A percentile compares a stretch with the other conserved stretches of the same genome.
These are phyloP conservation scores for Chiloscyllium punctatum DNA, from an alignment of 2,797 vertebrate genomes.

Conservation along the genomic window DNA sequence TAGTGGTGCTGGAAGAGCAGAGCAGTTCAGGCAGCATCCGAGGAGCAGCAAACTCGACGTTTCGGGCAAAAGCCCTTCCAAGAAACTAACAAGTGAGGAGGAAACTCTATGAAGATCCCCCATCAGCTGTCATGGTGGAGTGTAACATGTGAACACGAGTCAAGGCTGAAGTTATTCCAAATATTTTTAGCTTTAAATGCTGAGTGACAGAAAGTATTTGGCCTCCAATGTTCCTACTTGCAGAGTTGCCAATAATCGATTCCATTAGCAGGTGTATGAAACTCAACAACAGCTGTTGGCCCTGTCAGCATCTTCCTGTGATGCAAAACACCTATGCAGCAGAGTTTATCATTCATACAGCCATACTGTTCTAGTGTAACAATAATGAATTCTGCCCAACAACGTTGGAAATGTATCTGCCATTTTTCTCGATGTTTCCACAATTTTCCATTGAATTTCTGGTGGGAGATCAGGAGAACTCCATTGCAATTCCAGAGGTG, in stretches of 20 bases:
- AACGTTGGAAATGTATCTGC: neutral
- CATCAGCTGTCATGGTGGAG: neutral
- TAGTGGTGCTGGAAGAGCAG: too few species aligned
- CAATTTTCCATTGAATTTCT: neutral
- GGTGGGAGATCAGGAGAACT: neutral
- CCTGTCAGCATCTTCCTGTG: neutral
- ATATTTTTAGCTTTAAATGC: neutral
- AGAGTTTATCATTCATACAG: neutral
- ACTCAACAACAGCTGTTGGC: neutral
- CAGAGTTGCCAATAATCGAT: neutral
- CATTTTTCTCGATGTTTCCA: neutral
- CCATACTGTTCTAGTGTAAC: neutral
- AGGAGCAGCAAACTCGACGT: too few species aligned
- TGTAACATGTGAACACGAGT: neutral
- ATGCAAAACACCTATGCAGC: constrained; percentile 2
- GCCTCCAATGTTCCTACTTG: neutral
- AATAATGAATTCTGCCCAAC: neutral
- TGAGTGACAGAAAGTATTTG: neutral
- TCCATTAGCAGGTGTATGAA: neutral
- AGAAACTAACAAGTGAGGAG: neutral
- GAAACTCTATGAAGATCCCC: neutral
- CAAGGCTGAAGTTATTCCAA: neutral
- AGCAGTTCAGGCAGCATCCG: too few species aligned
- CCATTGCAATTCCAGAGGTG: neutral
- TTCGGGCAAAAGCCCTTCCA: too few species aligned